Evolutionary conservation across 2,797 vertebrate species (phyloP).

Genomic region (Margarornis squamiger): DNA sequence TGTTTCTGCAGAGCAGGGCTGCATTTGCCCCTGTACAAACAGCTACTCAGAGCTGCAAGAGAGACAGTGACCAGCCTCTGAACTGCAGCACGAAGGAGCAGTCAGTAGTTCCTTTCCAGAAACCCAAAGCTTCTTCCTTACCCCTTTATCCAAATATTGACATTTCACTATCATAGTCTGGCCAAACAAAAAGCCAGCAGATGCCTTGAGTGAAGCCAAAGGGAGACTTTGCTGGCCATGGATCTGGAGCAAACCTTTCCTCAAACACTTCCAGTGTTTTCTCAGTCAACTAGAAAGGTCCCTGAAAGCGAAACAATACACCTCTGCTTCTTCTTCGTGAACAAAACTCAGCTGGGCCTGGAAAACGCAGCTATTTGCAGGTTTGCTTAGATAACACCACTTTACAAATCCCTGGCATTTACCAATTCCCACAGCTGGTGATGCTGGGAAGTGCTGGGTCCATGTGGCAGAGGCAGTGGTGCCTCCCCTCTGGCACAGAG

Average conservation of each 20-base stretch:
- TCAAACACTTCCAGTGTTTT: background rate
- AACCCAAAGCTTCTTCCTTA: background rate
- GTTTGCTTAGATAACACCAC: background rate
- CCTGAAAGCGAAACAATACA: background rate
- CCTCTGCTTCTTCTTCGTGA: background rate
- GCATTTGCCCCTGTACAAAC: background rate
- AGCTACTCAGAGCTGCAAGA: background rate
- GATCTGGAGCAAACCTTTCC: background rate
- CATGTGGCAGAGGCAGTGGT: background rate
- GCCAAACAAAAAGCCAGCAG: background rate
- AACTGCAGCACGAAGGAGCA: background rate
- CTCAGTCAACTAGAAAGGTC: background rate
- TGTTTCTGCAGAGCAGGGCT: background rate
- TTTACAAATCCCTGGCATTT: background rate
- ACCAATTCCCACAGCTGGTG: background rate
- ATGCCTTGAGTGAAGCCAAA: background rate
- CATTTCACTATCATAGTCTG: background rate
- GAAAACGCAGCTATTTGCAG: background rate
- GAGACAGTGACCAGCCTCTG: background rate
- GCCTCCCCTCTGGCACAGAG: background rate
- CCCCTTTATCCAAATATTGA: background rate
- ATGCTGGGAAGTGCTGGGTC: fast-evolving
- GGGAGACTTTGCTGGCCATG: background rate
- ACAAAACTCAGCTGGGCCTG: background rate
- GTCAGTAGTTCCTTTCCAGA: background rate